Evolutionary conservation across 2,113 vertebrate species (phyloP), one percentile per base, ranked within the genome.

Genomic region (Haemorhous mexicanus): DNA sequence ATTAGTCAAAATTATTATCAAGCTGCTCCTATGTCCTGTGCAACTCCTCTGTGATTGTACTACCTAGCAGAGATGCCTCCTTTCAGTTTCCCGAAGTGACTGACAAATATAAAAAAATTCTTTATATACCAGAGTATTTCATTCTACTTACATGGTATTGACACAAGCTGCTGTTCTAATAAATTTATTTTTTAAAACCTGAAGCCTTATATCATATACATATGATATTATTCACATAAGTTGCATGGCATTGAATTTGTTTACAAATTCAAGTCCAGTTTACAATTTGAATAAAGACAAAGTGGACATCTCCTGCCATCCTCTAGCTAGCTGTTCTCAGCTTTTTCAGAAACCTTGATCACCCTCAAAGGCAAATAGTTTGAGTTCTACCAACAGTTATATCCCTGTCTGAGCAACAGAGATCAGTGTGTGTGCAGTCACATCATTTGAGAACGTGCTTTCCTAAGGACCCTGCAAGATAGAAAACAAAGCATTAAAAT

Each of bases 1-100:
- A 87, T 87, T 58, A 83, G 63, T 73, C 80, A 82, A 43, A 87
- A 85, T 76, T 90, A 88, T 93, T 73, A 79, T 37, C 50, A 89
- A 90, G 75, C 19, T 92, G 32, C 47, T 81, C 70, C 53, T 76
- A 73, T 58, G 21, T 41, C 59, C 64, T 82, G 13, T 59, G 23
- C 43, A 74, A 49, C 59, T 84, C 41, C 33, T 80, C 47, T 50
- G 16, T 11, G 15, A 53, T 19, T 27, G 32, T 15, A 24, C 11
- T 21, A 16, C 10, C 56, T 41, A 55, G 27, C 39, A 86, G 2
- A 74, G 11, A 8, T 33, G 32, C 30, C 49, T 73, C 22, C 32
- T 8, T 32, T 81, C 67, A 52, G 26, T 9, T 58, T 92, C 62
- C 73, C 17, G 44, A 83, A 72, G 33, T 86, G 49, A 82, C 41